A percentile compares a stretch with the other conserved stretches of the same genome.
Conservation (phyloP, 1,140 invertebrate genomes). For the Oscheius sp. region DNA sequence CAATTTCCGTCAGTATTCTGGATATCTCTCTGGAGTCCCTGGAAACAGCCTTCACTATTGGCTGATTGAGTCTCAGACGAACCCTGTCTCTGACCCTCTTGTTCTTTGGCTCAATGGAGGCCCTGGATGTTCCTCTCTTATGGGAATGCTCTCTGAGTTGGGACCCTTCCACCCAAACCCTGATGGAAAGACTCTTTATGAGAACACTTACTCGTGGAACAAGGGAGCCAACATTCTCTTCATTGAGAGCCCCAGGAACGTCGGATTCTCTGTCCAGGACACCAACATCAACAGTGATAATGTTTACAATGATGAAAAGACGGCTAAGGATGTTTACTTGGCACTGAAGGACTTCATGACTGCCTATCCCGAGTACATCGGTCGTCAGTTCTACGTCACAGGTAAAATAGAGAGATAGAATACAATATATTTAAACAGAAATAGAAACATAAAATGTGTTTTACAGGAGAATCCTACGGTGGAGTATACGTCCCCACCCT, state of each 20-base stretch:
- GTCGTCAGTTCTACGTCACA: conserved; percentile 60
- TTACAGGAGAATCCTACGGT: conserved; percentile 63
- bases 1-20: conserved; percentile 44
- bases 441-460: too few species aligned
- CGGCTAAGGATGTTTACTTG: conserved; percentile 16
- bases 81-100: conserved; percentile 63
- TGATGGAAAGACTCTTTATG: conserved; percentile 58
- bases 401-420: too few species aligned
- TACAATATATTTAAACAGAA: too few species aligned
- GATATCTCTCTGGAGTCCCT: conserved; percentile 35
- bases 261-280: conserved; percentile 65
- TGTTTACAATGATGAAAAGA: conserved; percentile 62
- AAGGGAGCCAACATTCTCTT: conserved; percentile 72
- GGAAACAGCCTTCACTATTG: conserved; percentile 48
- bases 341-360: conserved; percentile 61
- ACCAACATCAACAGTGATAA: conserved; percentile 60
- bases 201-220: conserved; percentile 65
- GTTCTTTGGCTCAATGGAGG: conserved; percentile 66
- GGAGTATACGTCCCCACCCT: conserved; percentile 64
- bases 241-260: conserved; percentile 66
- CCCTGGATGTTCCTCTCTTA: conserved; percentile 29
- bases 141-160: conserved; percentile 52
- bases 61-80: conserved; percentile 64
- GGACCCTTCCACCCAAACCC: conserved; percentile 63
- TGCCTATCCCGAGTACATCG: conserved; percentile 64